phyloP scores from a whole-genome alignment of 1,140 invertebrate species.

The Heliconius nattereri region DNA sequence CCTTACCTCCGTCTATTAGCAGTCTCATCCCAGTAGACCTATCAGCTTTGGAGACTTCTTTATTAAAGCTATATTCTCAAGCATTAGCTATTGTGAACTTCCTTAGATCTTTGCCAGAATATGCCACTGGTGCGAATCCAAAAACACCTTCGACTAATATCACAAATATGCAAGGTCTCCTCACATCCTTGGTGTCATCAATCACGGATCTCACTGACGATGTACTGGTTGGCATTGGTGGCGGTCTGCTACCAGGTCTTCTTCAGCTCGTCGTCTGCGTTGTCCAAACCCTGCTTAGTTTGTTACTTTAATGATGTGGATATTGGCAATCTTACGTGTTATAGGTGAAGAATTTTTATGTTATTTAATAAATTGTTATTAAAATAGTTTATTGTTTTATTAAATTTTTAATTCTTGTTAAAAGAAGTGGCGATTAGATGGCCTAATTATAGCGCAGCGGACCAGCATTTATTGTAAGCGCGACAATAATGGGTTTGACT shows the following conservation, averaged over 20 bases:
- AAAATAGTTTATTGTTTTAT: not conserved
- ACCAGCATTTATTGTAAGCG: too few species aligned
- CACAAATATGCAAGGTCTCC: conserved; percentile 57
- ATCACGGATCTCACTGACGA: conserved; percentile 68
- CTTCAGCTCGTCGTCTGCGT: conserved; percentile 64
- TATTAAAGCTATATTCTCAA: conserved; percentile 72
- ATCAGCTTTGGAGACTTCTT: conserved; percentile 67
- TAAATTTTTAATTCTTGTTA: not conserved
- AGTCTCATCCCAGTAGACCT: conserved; percentile 69
- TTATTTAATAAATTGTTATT: conserved; percentile 40
- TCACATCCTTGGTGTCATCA: conserved; percentile 53
- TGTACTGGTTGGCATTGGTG: conserved; percentile 61
- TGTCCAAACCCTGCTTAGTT: conserved; percentile 56
- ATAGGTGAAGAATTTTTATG: conserved; percentile 21
- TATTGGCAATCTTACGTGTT: conserved; percentile 35
- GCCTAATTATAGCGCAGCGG: too few species aligned
- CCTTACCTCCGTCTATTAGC: conserved; percentile 62
- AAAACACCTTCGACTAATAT: conserved; percentile 53
- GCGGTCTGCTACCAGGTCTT: conserved; percentile 64
- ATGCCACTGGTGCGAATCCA: conserved; percentile 66
- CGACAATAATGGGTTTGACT: too few species aligned
- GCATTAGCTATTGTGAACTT: conserved; percentile 75
- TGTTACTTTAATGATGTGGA: conserved; percentile 52
- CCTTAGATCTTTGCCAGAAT: conserved; percentile 66
- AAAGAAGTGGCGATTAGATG: too few species aligned